A percentile compares a stretch with the other conserved stretches of the same genome.
Evolutionary conservation across 1,140 invertebrate genomes (phyloP).

Genomic region (Macrobrachium rosenbergii): DNA sequence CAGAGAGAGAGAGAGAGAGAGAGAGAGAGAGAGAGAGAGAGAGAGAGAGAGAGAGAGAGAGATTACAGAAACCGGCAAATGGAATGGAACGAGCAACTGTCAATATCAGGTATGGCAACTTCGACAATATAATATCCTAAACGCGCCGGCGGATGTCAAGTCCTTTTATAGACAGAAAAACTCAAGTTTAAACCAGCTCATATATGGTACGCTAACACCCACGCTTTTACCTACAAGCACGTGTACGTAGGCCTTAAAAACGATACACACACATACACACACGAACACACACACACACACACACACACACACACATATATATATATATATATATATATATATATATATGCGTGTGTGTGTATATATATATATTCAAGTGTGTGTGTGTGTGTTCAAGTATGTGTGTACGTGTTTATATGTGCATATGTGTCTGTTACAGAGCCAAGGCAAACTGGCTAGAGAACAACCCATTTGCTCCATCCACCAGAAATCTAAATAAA

Average conservation of each 20-base stretch:
- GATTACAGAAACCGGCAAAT: not conserved
- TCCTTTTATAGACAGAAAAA: too few species aligned
- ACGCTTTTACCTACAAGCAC: too few species aligned
- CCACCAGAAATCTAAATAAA: not conserved
- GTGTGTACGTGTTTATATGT: not conserved
- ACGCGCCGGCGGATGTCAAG: too few species aligned
- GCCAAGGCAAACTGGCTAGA: not conserved
- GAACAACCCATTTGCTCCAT: not conserved
- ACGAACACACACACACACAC: not conserved
- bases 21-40: not conserved
- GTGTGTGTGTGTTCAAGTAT: not conserved
- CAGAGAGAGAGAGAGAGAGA: not conserved
- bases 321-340: conserved; percentile 8
- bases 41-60: not conserved
- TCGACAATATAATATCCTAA: too few species aligned
- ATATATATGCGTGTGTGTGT: not conserved
- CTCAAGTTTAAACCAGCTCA: too few species aligned
- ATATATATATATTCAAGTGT: not conserved
- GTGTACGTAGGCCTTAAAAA: too few species aligned
- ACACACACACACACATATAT: not conserved
- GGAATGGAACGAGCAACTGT: not conserved
- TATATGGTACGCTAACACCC: too few species aligned
- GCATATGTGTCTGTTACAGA: not conserved
- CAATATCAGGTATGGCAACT: too few species aligned
- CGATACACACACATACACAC: not conserved